Evolutionary conservation across 2,888 invertebrate genomes (phyloP), one percentile per base, ranked within the genome.

Genomic region (Eupithecia centaureata): DNA sequence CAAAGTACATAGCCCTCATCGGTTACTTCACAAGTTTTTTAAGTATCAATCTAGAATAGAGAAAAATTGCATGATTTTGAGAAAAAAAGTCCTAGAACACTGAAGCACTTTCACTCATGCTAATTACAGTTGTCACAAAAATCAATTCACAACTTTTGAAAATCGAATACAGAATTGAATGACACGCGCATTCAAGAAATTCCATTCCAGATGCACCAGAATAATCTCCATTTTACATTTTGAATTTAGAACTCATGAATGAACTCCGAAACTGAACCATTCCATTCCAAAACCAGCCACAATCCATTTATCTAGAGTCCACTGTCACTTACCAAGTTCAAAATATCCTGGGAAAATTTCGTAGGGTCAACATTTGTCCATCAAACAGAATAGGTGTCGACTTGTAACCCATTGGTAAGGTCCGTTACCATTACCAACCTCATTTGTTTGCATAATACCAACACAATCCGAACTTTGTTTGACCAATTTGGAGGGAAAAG

Each of bases 301-400:
- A 68, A n/a, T 4, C 0, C 5, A 12, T 30, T 3, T 28, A 52
- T 63, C 8, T 27, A 5, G 61, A 58, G 12, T 60, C 13, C 47
- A 58, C n/a, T 28, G 51, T 61, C 4, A 30, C 3, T 33, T 59
- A 51, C 4, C 35, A 35, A 3, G 32, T 13, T 52, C 56, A 32
- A 58, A 61, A 68, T 69, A 76, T 79, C 87, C 86, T 90, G 90
- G 88, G 89, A 90, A 89, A 75, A 78, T 82, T 82, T 82, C 74
- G 81, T 77, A 79, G 79, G 86, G 85, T 86, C 83, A 86, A 83
- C 78, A 65, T 90, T 89, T 89, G 79, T 80, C 70, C 78, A 76
- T 77, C 82, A 86, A 87, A 86, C 80, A 85, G 78, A 76, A 85
- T 83, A 89, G 90, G 90, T 90, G 90, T 87, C 83, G 85, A 85